Conservation (phyloP, 2,113 vertebrate genomes). For the Tachycineta bicolor region DNA sequence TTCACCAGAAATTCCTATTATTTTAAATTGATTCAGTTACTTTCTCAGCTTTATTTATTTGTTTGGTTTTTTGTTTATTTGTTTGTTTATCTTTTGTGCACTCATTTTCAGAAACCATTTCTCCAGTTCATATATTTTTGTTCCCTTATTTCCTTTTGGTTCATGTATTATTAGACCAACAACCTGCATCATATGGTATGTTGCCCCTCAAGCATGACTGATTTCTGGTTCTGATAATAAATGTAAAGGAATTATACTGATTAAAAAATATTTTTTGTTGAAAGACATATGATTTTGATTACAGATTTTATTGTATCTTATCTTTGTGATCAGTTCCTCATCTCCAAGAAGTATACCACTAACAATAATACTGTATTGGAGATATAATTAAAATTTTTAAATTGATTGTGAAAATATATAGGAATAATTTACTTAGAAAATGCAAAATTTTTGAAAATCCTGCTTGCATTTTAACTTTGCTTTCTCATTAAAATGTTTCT, state of each 20-base stretch:
- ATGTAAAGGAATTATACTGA: not conserved
- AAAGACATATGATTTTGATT: not conserved
- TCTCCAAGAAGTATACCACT: not conserved
- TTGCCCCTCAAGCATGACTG: not conserved
- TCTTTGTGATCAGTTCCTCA: not conserved
- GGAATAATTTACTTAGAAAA: not conserved
- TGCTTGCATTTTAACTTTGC: not conserved
- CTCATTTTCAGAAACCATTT: not conserved
- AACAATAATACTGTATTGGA: not conserved
- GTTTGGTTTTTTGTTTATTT: too few species aligned
- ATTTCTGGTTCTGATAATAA: not conserved
- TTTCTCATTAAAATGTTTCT: not conserved
- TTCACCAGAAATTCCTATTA: not conserved
- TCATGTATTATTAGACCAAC: not conserved
- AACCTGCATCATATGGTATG: not conserved
- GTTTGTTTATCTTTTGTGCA: not conserved
- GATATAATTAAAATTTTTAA: not conserved
- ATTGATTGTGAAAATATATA: not conserved
- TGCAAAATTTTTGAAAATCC: not conserved
- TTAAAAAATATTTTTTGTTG: not conserved
- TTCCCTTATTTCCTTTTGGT: not conserved
- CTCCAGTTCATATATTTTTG: not conserved
- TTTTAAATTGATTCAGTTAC: not conserved
- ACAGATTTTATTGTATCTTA: not conserved
- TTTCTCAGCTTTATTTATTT: not conserved